Base-by-base conservation (phyloP, 2,888 invertebrate species). In the Cryptosula pallasiana region DNA sequence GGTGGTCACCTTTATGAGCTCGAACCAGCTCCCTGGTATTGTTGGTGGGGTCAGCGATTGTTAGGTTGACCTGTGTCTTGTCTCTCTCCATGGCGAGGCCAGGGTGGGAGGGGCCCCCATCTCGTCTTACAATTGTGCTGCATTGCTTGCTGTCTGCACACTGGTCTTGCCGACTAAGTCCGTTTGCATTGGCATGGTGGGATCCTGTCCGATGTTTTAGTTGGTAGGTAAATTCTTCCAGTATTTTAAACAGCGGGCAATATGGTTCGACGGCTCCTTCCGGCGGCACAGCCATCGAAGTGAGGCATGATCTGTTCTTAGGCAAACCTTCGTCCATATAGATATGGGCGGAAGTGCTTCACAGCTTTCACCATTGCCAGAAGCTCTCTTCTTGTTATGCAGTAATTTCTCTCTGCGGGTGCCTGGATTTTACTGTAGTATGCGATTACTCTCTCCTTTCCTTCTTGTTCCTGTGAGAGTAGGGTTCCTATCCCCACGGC, bases 381-480 rank as follows among this genome's bases (percentile, higher is more conserved):
- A 16, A 35, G 57, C 57, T 57, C 25, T 25, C 25, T 57, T 57
- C 57, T n/a, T 9, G 20, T 57, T 5, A 25, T 25, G 20, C 69
- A 35, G 35, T 69, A 32, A 9, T 69, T 69, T 29, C 32, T 32
- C 23, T 69, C 69, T 13, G 69, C 23, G 35, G 32, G 29, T 58
- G 36, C 45, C 45, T 20, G 27, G 20, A 27, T 27, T 16, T 35
- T 27, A 25, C 55, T 71, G 36, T 23, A 36, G 55, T n/a, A 69
- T 20, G 71, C 58, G 58, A 63, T 27, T 3, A 25, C 20, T 20
- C 20, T 20, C 20, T 71, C 58, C 20, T 9, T 20, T 5, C 27
- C 55, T 13, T 71, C 71, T 16, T 55, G 54, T 9, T 69, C 55
- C 27, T 71, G 71, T 55, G 32, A 27, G 20, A 71, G 55, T 25